These are phyloP conservation scores for Calliopum simillimum DNA, from an alignment of 2,888 invertebrate species.

Conservation along the genomic window DNA sequence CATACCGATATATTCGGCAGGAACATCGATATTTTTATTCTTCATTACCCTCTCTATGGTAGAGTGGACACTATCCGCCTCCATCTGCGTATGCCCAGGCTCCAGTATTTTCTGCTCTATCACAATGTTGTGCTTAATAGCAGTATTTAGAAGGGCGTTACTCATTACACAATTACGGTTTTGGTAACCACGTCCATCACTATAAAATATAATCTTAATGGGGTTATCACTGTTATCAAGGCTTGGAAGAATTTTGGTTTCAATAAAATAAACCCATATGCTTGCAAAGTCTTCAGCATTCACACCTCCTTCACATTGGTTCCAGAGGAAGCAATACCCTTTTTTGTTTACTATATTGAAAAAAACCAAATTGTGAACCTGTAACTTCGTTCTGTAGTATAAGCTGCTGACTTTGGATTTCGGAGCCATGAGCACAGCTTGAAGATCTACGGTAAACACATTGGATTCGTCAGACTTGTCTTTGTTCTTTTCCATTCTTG, in stretches of 20 bases:
- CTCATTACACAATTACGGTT: neutral
- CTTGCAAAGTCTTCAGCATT: conserved; percentile 5
- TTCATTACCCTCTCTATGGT: conserved; percentile 14
- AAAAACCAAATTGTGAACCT: neutral
- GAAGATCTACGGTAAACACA: conserved; percentile 37
- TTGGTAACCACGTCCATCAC: conserved; percentile 1
- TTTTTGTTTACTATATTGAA: neutral
- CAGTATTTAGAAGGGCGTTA: conserved; percentile 1
- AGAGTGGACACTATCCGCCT: conserved; percentile 28
- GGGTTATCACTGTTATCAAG: conserved; percentile 22
- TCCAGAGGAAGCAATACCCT: conserved; percentile 5
- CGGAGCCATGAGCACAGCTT: conserved; percentile 39
- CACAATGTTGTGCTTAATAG: conserved; percentile 7
- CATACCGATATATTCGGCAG: conserved; percentile 10
- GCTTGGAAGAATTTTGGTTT: conserved; percentile 26
- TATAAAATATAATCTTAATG: conserved; percentile 10
- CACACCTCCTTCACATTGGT: neutral
- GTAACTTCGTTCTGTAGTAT: neutral
- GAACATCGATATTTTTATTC: conserved; percentile 11
- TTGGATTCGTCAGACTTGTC: conserved; percentile 34
- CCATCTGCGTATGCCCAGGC: conserved; percentile 36
- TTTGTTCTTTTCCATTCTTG: conserved; percentile 30
- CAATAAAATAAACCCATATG: conserved; percentile 8
- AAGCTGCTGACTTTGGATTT: too few species aligned
- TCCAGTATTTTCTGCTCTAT: conserved; percentile 36